Percentiles rank a stretch among this genome's conserved stretches.
phyloP scores from a whole-genome alignment of 1,140 invertebrate species.

The silkworm (Bombyx mori) region ASM3026992v2 NC_085135.1:5387001-5387500 shows the following conservation, averaged over 20 bases:
- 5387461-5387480: constrained; percentile 23
- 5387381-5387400: too few species aligned
- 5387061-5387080: constrained; percentile 20
- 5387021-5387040: constrained; percentile 19
- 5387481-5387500: constrained; percentile 28
- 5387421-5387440: constrained; percentile 32
- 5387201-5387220: constrained; percentile 30
- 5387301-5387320: constrained; percentile 12
- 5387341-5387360: constrained; percentile 28
- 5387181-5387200: constrained; percentile 9
- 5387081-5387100: constrained; percentile 18
- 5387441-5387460: constrained; percentile 25
- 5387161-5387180: constrained; percentile 14
- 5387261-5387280: constrained; percentile 18
- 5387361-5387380: too few species aligned
- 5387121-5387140: constrained; percentile 20
- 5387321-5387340: constrained; percentile 17
- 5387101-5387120: constrained; percentile 26
- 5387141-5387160: constrained; percentile 21
- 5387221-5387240: constrained; percentile 18
- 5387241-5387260: constrained; percentile 17
- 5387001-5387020: constrained; percentile 21
- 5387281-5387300: constrained; percentile 17
- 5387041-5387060: constrained; percentile 19
- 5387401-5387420: constrained; percentile 30